Conservation (phyloP, 2,113 vertebrate species). For the Cyprinodon tularosa region DNA sequence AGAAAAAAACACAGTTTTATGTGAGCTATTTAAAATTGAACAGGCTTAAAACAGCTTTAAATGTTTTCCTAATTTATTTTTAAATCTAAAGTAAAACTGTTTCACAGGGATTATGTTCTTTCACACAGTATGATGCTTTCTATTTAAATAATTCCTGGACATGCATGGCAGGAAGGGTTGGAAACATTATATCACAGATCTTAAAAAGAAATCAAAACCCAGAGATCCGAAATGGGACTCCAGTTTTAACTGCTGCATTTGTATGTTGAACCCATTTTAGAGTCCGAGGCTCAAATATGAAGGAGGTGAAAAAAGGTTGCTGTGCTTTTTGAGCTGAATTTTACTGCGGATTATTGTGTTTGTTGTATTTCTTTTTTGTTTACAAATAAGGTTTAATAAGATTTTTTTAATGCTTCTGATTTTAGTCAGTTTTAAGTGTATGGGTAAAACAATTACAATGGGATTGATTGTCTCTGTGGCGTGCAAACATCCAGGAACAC, state of each 20-base stretch:
- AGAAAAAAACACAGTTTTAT: too few relatives aligned
- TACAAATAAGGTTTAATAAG: neutral
- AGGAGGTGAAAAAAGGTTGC: neutral
- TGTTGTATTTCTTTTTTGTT: neutral
- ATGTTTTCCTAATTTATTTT: too few relatives aligned
- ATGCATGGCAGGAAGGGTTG: neutral
- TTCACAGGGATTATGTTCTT: too few relatives aligned
- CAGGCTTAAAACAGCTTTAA: too few relatives aligned
- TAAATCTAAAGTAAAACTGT: too few relatives aligned
- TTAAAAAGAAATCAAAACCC: neutral
- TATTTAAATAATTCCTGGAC: neutral
- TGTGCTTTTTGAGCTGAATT: neutral
- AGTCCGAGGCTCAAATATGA: neutral
- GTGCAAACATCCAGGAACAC: too few relatives aligned
- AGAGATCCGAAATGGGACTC: neutral
- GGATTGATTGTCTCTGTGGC: too few relatives aligned
- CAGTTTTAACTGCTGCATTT: neutral
- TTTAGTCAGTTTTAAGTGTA: conserved; percentile 7
- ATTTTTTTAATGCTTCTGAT: neutral
- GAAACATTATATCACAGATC: neutral
- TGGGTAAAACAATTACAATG: conserved; percentile 24
- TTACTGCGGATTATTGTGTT: neutral
- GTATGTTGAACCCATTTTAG: neutral
- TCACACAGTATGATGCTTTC: neutral
- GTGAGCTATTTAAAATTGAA: too few relatives aligned